Evolutionary conservation across 2,888 invertebrate genomes (phyloP).

Genomic region (Cordilura impudica): DNA sequence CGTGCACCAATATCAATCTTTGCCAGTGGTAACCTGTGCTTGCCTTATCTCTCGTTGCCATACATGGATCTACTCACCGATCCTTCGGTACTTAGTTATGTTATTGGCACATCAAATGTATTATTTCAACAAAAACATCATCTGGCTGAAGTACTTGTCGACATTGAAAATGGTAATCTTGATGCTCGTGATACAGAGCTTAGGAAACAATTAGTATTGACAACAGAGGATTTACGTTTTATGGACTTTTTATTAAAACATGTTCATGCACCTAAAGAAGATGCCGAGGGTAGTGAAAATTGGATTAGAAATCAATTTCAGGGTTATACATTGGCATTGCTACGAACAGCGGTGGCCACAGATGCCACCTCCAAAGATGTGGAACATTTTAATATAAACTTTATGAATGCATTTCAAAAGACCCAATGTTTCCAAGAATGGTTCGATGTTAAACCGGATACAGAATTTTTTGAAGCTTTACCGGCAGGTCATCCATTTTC

Average conservation of each 20-base stretch:
- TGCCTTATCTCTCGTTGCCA: conserved; percentile 96
- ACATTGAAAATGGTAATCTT: conserved; percentile 91
- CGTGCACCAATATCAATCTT: conserved; percentile 94
- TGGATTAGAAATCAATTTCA: conserved; percentile 98
- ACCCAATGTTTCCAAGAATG: conserved; percentile 94
- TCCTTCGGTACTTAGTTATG: conserved; percentile 89
- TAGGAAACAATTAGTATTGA: conserved; percentile 89
- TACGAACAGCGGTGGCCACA: conserved; percentile 82
- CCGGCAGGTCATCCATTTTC: conserved; percentile 94
- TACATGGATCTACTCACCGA: conserved; percentile 95
- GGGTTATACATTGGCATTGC: conserved; percentile 88
- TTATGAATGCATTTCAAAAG: conserved; percentile 89
- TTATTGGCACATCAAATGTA: conserved; percentile 99
- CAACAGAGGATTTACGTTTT: conserved; percentile 96
- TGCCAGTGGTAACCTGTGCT: conserved; percentile 93
- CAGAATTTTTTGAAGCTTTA: conserved; percentile 84
- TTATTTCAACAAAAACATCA: conserved; percentile 97
- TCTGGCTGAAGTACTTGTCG: conserved; percentile 93
- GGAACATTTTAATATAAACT: conserved; percentile 92
- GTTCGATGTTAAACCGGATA: conserved; percentile 82
- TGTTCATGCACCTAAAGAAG: conserved; percentile 83
- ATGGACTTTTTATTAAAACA: conserved; percentile 93
- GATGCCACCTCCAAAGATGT: conserved; percentile 86
- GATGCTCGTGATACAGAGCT: conserved; percentile 88
- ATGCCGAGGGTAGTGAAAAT: conserved; percentile 94